Evolutionary conservation across 1,140 invertebrate species (phyloP), one percentile per base, ranked within the genome.

Genomic region (Pectinophora gossypiella): DNA sequence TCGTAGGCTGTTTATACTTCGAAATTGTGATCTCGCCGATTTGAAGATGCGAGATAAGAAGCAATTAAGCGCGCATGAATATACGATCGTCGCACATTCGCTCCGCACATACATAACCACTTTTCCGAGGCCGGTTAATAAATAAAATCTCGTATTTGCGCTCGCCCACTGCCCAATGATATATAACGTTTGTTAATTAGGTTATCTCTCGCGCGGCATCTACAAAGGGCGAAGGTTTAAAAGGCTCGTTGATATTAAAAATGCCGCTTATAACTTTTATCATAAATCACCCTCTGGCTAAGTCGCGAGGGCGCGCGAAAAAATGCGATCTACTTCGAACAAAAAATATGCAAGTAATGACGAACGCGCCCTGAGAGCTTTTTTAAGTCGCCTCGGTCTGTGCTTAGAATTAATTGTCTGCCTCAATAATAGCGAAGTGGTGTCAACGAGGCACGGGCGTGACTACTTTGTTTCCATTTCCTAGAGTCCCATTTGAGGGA

Each of bases 261-360:
- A 76, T 63, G 71, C 78, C 71, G 76, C 74, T 84, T 78, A 75
- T 77, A 82, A 82, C 68, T 75, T 81, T 81, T 86, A 76, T 79
- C 72, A 87, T 84, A 87, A 85, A 85, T 87, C 84, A 85, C 78
- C 80, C 79, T 59, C 63, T 68, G 77, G 77, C 70, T 47, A 61
- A 66, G 60, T 64, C 56, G 68, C 64, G 70, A 59, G 73, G 75
- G 76, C 71, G 79, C 71, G 79, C 79, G 69, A 81, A 83, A 75
- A 63, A 73, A 73, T 67, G 54, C 69, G 64, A 68, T 77, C 69
- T 76, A 72, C 62, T 69, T 68, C 53, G 64, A 72, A 81, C 72
- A 80, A 87, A 87, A 85, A 87, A 87, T 83, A 81, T 87, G 84
- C 84, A 87, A 87, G 84, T 87, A 85, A 87, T 72, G 75, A 75